Evolutionary conservation across 2,797 vertebrate species (phyloP), one percentile per base, ranked within the genome.

Genomic region (Epinephelus coioides): DNA sequence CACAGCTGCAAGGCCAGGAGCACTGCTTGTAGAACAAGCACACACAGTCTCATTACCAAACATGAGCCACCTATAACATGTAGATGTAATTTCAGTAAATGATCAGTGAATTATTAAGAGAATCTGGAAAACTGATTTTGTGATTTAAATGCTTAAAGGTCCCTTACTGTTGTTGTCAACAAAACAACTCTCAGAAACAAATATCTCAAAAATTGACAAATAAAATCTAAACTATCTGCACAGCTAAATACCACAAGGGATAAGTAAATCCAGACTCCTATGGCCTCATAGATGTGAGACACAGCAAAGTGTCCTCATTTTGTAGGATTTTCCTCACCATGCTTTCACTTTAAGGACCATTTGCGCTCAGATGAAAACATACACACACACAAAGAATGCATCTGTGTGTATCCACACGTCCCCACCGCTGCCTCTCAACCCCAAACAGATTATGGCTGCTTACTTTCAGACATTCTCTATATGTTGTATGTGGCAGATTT

Each of bases 401-500:
- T 65, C 47, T 40, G 56, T 64, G 38, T 43, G 19, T 34, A 34
- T 77, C 67, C 75, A 56, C 83, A 44, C 43, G 51, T 34, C 18
- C 13, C 34, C n/a, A 23, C 43, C 15, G 5, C 62, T 64, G 61
- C 27, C 74, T 76, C 80, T 59, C 67, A 78, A 86, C 86, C 19
- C 63, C 40, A 88, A 83, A 79, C 85, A 87, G 54, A 76, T 77
- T 65, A 56, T 56, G 67, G 73, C 70, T 1, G 46, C 56, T 83
- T 79, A 76, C 79, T 69, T 71, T 79, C 84, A 84, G 87, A 88
- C 63, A 67, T 86, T 86, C 89, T 94, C 92, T 94, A 90, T 93
- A 92, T 86, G 95, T 94, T 94, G 73, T 77, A 71, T 73, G 68
- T 80, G 74, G 69, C 56, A 71, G 78, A 74, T 91, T 86, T 86